Conservation (phyloP, 2,888 invertebrate species). For the Drosophila neotestacea region DNA sequence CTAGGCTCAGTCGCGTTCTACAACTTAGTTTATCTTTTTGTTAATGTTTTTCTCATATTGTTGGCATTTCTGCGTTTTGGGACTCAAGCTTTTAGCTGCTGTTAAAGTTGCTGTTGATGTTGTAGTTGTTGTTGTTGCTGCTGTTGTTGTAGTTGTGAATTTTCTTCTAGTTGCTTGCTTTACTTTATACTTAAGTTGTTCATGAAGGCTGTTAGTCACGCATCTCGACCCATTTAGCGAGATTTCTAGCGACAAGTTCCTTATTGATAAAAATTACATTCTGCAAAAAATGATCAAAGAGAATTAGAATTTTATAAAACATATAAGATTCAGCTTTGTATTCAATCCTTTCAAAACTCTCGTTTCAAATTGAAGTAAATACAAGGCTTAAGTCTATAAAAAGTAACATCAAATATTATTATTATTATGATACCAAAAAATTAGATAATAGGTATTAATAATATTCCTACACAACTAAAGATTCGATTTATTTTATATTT, state of each 20-base stretch:
- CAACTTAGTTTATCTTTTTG: conserved; percentile 33
- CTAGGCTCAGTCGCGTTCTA: conserved; percentile 60
- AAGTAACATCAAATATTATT: not conserved
- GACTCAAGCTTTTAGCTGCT: conserved; percentile 40
- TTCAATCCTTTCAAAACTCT: not conserved
- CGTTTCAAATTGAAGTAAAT: not conserved
- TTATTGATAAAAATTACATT: conserved; percentile 94
- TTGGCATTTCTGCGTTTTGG: conserved; percentile 6
- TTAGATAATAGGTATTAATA: too few relatives aligned
- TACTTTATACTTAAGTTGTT: conserved; percentile 44
- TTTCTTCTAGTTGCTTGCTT: conserved; percentile 15
- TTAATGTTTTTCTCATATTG: conserved; percentile 12
- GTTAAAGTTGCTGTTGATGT: conserved; percentile 19
- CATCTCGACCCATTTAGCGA: conserved; percentile 90
- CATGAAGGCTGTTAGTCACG: conserved; percentile 77
- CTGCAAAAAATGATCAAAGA: conserved; percentile 85
- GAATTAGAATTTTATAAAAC: not conserved
- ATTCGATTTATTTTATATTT: not conserved
- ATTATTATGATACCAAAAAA: not conserved
- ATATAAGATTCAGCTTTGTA: not conserved
- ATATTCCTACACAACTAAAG: too few relatives aligned
- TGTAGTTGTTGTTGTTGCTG: conserved; percentile 15
- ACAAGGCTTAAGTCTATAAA: not conserved
- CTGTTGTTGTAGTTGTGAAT: conserved; percentile 18
- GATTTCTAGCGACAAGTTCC: conserved; percentile 93